Base-by-base conservation (phyloP, 2,113 vertebrate species). In the Tilapia sparmanii region DNA sequence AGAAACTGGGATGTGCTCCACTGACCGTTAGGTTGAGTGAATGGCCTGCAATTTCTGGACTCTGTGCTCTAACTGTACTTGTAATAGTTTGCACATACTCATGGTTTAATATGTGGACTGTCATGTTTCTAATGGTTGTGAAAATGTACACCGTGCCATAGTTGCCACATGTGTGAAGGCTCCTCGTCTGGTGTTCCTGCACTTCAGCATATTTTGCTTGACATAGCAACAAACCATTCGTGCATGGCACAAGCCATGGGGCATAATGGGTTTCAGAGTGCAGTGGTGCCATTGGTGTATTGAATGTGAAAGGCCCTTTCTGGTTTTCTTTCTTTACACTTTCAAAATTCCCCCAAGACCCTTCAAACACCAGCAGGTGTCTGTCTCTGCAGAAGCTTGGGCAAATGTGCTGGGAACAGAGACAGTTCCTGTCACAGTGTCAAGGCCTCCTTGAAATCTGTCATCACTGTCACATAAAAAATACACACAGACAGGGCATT, bases 311-410 rank as follows among this genome's bases (percentile, higher is more conserved):
- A 6, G 22, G 22, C 8, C 22, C 68, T 73, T 73, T 73, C n/a
- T 71, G 7, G 7, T 24, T 42, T 71, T 71, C 66, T 42, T 71
- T 71, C 35, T 71, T 40, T 63, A 71, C 66, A 24, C 12, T 71
- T 71, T 71, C 13, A 10, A 71, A 42, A 71, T 42, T 10, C 38
- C n/a, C 8, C 66, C 38, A 71, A 42, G n/a, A 71, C 35, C 38
- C 38, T 42, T 26, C 38, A 71, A 42, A 71, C 7, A 42, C n/a
- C 35, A 71, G 35, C 66, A 71, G 66, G n/a, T 40, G 63, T 71
- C 35, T 40, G 63, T 68, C 5, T 71, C 35, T 71, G 5, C 35
- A 16, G 38, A 71, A 71, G 12, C 66, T 40, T 42, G n/a, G 12
- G 12, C 8, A 42, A 24, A 42, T 71, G 35, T 71, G 66, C n/a